phyloP scores from a whole-genome alignment of 2,888 invertebrate species.

The Psococerastis gibbosa region DNA sequence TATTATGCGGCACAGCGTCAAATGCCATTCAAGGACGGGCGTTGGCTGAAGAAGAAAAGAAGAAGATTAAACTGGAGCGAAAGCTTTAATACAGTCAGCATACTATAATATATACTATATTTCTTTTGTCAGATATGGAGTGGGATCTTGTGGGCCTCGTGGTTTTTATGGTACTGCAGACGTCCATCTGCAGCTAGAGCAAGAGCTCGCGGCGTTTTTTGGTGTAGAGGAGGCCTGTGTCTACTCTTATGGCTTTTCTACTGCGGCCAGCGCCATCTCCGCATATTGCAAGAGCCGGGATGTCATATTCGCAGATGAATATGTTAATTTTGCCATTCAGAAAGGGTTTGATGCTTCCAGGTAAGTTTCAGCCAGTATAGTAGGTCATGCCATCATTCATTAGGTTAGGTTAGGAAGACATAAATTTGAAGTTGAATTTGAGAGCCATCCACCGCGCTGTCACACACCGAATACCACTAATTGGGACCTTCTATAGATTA shows the following conservation, averaged over 20 bases:
- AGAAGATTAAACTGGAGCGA: too few species aligned
- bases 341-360: conserved; percentile 76
- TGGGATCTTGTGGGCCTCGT: conserved; percentile 91
- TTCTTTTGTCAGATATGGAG: conserved; percentile 87
- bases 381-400: too few species aligned
- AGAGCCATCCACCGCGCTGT: too few species aligned
- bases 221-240: conserved; percentile 78
- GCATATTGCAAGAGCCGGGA: conserved; percentile 85
- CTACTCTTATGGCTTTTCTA: conserved; percentile 92
- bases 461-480: too few species aligned
- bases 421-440: too few species aligned
- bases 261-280: conserved; percentile 85
- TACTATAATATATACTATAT: too few species aligned
- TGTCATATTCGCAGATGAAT: conserved; percentile 73
- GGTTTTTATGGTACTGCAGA: conserved; percentile 95
- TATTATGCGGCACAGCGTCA: too few species aligned
- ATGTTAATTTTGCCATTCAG: conserved; percentile 71
- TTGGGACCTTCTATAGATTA: too few species aligned
- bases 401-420: too few species aligned
- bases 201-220: conserved; percentile 66
- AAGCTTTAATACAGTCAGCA: too few species aligned
- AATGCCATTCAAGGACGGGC: too few species aligned
- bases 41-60: too few species aligned
- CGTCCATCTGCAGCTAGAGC: conserved; percentile 75
- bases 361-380: background rate